phyloP scores from a whole-genome alignment of 2,797 vertebrate genomes.

The Pterois miles region DNA sequence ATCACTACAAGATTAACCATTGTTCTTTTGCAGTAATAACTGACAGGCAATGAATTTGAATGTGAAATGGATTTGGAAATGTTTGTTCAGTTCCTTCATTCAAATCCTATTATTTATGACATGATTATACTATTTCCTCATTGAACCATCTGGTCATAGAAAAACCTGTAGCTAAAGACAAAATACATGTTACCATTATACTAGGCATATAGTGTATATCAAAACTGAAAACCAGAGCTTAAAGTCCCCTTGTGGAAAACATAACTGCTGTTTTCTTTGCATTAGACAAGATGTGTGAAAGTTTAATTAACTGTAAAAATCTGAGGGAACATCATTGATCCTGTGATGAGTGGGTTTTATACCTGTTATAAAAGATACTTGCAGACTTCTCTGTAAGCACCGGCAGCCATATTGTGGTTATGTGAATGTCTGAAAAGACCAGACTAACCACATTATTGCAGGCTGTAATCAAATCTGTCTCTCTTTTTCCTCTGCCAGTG shows the following conservation, averaged over 20 bases:
- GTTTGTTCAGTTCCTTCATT: background rate
- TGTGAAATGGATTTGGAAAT: background rate
- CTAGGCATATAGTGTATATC: background rate
- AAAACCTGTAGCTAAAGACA: background rate
- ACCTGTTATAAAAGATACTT: background rate
- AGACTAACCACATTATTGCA: slow-evolving; percentile 16
- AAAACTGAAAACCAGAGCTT: background rate
- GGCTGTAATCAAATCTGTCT: background rate
- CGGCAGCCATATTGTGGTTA: background rate
- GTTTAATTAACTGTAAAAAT: background rate
- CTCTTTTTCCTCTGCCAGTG: background rate
- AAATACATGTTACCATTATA: background rate
- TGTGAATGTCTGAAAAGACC: background rate
- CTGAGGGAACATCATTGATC: background rate
- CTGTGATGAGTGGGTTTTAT: background rate
- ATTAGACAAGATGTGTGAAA: background rate
- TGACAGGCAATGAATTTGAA: background rate
- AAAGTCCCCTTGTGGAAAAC: background rate
- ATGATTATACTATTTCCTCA: background rate
- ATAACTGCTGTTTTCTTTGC: background rate
- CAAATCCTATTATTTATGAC: background rate
- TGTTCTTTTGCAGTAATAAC: background rate
- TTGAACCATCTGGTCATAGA: background rate
- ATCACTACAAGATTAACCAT: no score
- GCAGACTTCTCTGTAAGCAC: background rate